phyloP scores from a whole-genome alignment of 1,140 invertebrate genomes.

The Diachasmimorpha longicaudata region DNA sequence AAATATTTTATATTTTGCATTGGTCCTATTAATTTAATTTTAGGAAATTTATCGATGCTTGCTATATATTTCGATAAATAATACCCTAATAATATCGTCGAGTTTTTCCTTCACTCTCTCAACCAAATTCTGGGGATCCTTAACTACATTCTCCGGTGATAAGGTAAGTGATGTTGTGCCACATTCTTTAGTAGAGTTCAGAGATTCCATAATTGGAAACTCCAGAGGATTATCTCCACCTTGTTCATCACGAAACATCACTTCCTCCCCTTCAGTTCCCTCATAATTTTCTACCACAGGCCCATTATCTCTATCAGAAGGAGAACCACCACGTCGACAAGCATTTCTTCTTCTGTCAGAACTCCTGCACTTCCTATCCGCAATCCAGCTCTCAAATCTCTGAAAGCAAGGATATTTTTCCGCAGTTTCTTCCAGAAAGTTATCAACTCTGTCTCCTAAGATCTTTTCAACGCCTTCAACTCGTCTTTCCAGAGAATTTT shows the following conservation, averaged over 20 bases:
- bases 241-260: neutral
- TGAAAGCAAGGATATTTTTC: conserved; percentile 46
- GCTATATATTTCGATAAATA: no score
- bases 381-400: conserved; percentile 44
- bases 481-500: conserved; percentile 36
- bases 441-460: conserved; percentile 41
- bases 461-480: conserved; percentile 44
- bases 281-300: neutral
- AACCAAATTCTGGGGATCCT: conserved; percentile 56
- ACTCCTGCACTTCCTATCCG: conserved; percentile 29
- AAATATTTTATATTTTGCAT: no score
- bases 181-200: neutral
- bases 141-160: conserved; percentile 7
- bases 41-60: no score
- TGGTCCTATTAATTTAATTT: no score
- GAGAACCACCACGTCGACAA: neutral
- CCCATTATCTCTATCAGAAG: conserved; percentile 1
- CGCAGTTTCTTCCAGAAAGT: conserved; percentile 36
- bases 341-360: neutral
- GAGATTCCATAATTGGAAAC: neutral
- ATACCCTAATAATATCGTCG: conserved; percentile 69
- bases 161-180: neutral
- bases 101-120: conserved; percentile 66
- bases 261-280: neutral
- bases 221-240: neutral